Conservation (phyloP, 2,888 invertebrate species). For the Xiphydria camelus region DNA sequence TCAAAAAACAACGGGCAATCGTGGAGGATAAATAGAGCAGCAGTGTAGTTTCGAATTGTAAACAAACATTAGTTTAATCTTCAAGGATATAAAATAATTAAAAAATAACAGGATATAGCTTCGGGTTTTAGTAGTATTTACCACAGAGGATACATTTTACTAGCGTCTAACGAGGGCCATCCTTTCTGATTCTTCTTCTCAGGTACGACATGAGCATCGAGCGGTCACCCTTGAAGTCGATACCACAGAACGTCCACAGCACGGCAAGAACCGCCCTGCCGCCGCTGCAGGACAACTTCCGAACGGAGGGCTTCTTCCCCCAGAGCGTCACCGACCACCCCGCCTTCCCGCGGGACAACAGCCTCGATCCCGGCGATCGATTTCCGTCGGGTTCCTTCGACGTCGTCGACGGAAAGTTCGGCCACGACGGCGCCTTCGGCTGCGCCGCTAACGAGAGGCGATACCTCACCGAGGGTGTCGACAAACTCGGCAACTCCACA, state of each 20-base stretch:
- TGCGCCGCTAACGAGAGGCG: conserved; percentile 20
- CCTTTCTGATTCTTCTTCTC: too few species aligned
- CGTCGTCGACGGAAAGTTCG: conserved; percentile 42
- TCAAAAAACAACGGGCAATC: too few species aligned
- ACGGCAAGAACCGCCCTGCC: conserved; percentile 19
- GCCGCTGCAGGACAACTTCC: conserved; percentile 39
- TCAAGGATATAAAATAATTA: too few species aligned
- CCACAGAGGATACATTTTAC: too few species aligned
- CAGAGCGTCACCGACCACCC: conserved; percentile 44
- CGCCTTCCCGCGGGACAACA: conserved; percentile 35
- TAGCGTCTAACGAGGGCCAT: too few species aligned
- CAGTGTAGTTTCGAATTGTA: too few species aligned
- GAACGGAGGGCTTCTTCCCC: conserved; percentile 48
- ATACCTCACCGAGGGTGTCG: conserved; percentile 26
- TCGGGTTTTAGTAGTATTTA: too few species aligned
- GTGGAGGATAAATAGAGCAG: too few species aligned
- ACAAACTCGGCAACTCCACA: conserved; percentile 37
- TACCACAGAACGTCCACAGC: conserved; percentile 26
- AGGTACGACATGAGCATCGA: conserved; percentile 48
- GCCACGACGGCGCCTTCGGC: conserved; percentile 17
- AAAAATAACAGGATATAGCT: too few species aligned
- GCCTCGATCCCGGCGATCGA: conserved; percentile 35
- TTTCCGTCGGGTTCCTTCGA: conserved; percentile 43
- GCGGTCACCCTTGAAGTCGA: conserved; percentile 30
- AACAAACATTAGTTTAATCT: too few species aligned